These are phyloP conservation scores for Tryphoninae sp. DNA, from an alignment of 2,888 invertebrate species.

Conservation along the genomic window DNA sequence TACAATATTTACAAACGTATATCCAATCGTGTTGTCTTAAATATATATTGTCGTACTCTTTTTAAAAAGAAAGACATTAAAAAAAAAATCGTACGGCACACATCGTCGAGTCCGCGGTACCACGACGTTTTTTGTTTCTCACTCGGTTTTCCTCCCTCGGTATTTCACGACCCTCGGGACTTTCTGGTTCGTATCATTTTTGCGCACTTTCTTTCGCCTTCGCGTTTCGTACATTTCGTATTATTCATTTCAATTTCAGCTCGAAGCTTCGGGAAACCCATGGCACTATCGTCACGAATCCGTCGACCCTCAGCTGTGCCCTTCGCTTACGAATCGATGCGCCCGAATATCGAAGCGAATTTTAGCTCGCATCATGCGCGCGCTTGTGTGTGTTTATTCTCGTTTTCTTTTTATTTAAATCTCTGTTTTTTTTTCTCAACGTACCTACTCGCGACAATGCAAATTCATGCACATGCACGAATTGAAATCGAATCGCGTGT, in stretches of 20 bases:
- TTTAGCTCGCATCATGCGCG: not conserved
- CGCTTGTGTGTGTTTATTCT: not conserved
- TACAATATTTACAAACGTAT: constrained; percentile 79
- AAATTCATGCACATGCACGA: constrained; percentile 33
- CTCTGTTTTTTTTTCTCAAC: not conserved
- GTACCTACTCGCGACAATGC: constrained; percentile 10
- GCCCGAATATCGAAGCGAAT: constrained; percentile 45
- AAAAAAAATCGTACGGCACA: constrained; percentile 28
- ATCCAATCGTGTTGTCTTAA: constrained; percentile 73
- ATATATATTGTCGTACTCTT: constrained; percentile 73
- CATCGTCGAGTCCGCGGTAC: constrained; percentile 13
- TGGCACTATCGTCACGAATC: constrained; percentile 40
- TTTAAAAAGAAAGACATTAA: constrained; percentile 37
- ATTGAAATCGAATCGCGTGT: not conserved
- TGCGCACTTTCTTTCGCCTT: not conserved
- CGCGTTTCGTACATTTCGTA: constrained; percentile 18
- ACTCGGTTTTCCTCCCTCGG: not conserved
- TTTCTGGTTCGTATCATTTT: not conserved
- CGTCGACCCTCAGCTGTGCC: constrained; percentile 34
- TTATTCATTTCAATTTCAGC: constrained; percentile 49
- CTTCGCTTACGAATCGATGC: constrained; percentile 47
- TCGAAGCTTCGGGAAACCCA: not conserved
- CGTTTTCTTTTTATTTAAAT: not conserved
- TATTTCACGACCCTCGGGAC: not conserved
- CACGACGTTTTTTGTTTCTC: not conserved